Evolutionary conservation across 2,888 invertebrate genomes (phyloP).

Genomic region (Spodoptera picta): DNA sequence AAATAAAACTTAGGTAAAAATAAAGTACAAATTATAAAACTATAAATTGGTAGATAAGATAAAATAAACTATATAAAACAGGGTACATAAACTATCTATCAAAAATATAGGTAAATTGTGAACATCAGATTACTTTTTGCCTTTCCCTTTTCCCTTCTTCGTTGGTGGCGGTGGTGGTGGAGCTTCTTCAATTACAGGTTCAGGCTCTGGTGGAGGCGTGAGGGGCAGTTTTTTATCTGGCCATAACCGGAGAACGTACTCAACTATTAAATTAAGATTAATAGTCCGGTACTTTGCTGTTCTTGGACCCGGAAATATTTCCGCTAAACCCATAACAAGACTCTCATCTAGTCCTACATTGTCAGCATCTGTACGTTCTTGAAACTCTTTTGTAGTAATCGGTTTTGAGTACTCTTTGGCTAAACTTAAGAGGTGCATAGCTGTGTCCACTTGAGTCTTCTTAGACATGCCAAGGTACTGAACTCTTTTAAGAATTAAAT

Average conservation of each 20-base stretch:
- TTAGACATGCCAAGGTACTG: slow-evolving; percentile 58
- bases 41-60: too few relatives aligned
- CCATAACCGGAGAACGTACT: slow-evolving; percentile 35
- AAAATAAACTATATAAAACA: too few relatives aligned
- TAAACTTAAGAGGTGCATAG: slow-evolving; percentile 54
- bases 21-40: too few relatives aligned
- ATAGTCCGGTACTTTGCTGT: slow-evolving; percentile 17
- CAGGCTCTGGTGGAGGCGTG: slow-evolving; percentile 15
- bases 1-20: too few relatives aligned
- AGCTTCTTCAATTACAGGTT: slow-evolving; percentile 10
- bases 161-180: background rate
- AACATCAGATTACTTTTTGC: slow-evolving; percentile 6
- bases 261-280: slow-evolving; percentile 19
- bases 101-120: too few relatives aligned
- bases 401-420: slow-evolving; percentile 13
- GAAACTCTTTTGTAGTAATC: slow-evolving; percentile 15
- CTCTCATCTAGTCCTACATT: slow-evolving; percentile 19
- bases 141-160: background rate
- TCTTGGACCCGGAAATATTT: slow-evolving; percentile 33
- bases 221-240: slow-evolving; percentile 29
- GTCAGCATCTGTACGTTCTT: slow-evolving; percentile 13
- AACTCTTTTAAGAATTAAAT: slow-evolving; percentile 61
- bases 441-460: slow-evolving; percentile 54
- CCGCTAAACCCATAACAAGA: slow-evolving; percentile 14
- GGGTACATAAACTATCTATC: too few relatives aligned